phyloP scores from a whole-genome alignment of 2,113 vertebrate species.

The Otocyon megalotis region DNA sequence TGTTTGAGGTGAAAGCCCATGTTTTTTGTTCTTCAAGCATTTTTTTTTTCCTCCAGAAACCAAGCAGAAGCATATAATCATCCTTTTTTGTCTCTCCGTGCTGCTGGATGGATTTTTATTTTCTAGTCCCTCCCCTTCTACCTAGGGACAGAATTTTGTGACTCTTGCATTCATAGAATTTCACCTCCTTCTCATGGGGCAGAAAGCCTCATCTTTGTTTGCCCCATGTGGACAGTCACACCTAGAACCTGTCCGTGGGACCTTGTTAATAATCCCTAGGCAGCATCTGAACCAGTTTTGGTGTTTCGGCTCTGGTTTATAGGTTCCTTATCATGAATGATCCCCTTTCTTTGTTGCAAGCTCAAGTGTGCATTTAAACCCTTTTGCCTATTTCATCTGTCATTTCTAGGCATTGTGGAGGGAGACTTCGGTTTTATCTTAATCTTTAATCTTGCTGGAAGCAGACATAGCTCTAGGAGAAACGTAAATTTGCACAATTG shows the following conservation, averaged over 20 bases:
- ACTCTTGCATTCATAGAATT: background rate
- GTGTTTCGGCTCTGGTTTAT: background rate
- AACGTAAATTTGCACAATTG: background rate
- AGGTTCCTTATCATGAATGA: background rate
- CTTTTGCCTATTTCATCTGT: background rate
- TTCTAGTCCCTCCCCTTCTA: too few species aligned
- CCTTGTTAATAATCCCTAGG: too few species aligned
- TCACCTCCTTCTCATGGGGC: background rate
- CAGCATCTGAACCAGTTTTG: background rate
- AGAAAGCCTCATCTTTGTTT: background rate
- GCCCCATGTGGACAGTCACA: rapidly evolving
- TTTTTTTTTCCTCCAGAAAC: background rate
- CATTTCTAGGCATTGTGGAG: background rate
- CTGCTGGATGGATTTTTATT: background rate
- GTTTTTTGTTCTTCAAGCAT: background rate
- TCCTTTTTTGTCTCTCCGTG: background rate
- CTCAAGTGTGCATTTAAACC: background rate
- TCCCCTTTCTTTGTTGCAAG: background rate
- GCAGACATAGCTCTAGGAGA: background rate
- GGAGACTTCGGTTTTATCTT: background rate
- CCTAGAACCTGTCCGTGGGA: background rate
- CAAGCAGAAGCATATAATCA: background rate
- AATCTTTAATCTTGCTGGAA: background rate
- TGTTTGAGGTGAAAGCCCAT: background rate
- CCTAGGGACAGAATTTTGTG: background rate